A percentile compares a stretch with the other conserved stretches of the same genome.
phyloP scores from a whole-genome alignment of 2,113 vertebrate species.

The Salvelinus fontinalis region DNA sequence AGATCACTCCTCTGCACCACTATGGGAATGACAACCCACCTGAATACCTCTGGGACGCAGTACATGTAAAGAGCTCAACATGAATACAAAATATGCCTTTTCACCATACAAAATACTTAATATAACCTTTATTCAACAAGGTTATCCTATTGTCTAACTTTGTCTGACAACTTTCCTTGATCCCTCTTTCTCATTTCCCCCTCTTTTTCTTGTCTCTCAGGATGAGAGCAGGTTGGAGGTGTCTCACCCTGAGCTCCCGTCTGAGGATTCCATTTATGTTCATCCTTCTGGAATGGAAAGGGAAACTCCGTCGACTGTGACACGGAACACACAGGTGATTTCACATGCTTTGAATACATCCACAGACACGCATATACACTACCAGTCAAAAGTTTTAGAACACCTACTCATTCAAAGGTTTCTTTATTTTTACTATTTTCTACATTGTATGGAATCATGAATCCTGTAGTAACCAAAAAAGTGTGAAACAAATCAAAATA shows the following conservation, averaged over 20 bases:
- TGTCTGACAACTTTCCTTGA: no score
- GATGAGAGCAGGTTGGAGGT: constrained; percentile 39
- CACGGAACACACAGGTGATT: constrained; percentile 52
- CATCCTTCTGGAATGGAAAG: constrained; percentile 44
- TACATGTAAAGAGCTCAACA: constrained; percentile 38
- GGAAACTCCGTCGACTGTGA: constrained; percentile 40
- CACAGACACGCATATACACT: constrained; percentile 4
- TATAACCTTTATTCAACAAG: neutral
- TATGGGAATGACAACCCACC: neutral
- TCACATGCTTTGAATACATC: neutral
- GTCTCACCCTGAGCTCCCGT: constrained; percentile 54
- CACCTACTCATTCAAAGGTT: no score
- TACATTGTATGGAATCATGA: no score
- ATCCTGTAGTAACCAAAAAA: no score
- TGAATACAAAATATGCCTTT: neutral
- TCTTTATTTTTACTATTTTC: no score
- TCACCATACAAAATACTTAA: neutral
- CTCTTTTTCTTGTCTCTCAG: constrained; percentile 35
- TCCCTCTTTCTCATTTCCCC: neutral
- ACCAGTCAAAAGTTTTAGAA: no score
- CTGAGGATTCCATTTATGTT: constrained; percentile 69
- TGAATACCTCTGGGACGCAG: constrained; percentile 4
- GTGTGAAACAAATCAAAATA: no score
- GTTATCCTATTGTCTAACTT: neutral
- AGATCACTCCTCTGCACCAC: neutral